Evolutionary conservation across 2,113 vertebrate genomes (phyloP), one percentile per base, ranked within the genome.

Genomic region (Paratilapia polleni): DNA sequence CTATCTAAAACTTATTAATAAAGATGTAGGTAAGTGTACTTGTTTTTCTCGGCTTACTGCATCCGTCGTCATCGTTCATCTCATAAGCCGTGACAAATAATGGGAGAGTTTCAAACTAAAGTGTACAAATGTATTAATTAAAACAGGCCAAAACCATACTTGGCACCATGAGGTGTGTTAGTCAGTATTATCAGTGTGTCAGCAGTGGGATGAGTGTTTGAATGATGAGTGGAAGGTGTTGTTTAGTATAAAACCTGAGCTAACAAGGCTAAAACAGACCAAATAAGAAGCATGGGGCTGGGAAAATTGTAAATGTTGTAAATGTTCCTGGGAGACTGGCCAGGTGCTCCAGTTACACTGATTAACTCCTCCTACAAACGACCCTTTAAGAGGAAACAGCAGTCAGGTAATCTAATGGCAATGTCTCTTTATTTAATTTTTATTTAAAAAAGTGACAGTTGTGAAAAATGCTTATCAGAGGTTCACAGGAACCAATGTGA

Each of bases 161-260:
- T 73, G 47, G 68, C 68, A 73, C 54, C 34, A 73, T 54, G 26
- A 73, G 26, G 68, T 34, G 47, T 54, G 68, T 73, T 73, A 54
- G 68, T 54, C 47, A 73, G 47, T 73, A 73, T 54, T 73, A 34
- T 54, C 68, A 73, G 47, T 52, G 66, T 70, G 66, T 70, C 66
- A 70, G 24, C 66, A 73, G 43, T 73, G 43, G 66, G 66, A 52
- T 73, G 66, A 70, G 66, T 73, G 68, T 73, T 73, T 73, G 68
- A 73, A 31, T 73, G 47, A 73, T 54, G 68, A 73, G 47, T 73
- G 26, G 47, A 73, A 73, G 11, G 47, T 73, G 68, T 73, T 73
- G 47, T 73, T 73, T 73, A 73, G 7, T 54, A 34, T 73, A 73
- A 73, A 73, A 47, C n/a, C 68, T 7, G 0, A 73, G 68, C 26